Evolutionary conservation across 2,888 invertebrate genomes (phyloP).

Genomic region (Allacma fusca): DNA sequence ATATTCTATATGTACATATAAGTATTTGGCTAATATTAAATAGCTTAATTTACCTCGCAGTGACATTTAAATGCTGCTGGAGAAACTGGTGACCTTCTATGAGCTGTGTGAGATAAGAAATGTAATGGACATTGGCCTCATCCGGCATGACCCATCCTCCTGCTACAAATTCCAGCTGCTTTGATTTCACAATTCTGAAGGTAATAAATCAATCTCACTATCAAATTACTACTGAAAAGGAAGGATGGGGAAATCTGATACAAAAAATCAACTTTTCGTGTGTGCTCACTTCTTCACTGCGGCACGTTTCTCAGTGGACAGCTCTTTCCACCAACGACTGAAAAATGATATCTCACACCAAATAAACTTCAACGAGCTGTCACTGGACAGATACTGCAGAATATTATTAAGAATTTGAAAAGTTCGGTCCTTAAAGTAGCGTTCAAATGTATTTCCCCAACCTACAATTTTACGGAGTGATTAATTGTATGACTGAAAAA

Average conservation of each 20-base stretch:
- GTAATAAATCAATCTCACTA: too few relatives aligned
- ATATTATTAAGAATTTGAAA: conserved; percentile 90
- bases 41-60: conserved; percentile 70
- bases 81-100: conserved; percentile 97
- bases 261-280: too few relatives aligned
- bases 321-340: conserved; percentile 88
- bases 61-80: conserved; percentile 78
- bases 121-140: conserved; percentile 95
- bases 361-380: conserved; percentile 86
- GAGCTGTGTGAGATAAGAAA: conserved; percentile 85
- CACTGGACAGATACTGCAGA: conserved; percentile 80
- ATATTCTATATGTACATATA: too few relatives aligned
- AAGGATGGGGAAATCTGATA: too few relatives aligned
- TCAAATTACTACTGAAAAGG: too few relatives aligned
- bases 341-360: conserved; percentile 98
- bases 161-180: conserved; percentile 93
- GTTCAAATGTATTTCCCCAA: conserved; percentile 96
- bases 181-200: conserved; percentile 72
- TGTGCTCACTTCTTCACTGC: conserved; percentile 68
- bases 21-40: too few relatives aligned
- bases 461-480: too few relatives aligned
- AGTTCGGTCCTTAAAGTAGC: conserved; percentile 89
- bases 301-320: conserved; percentile 71
- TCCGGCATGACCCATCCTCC: conserved; percentile 99
- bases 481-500: too few relatives aligned